Conservation (phyloP, 2,888 invertebrate species). For the Oxystoma pomonae region DNA sequence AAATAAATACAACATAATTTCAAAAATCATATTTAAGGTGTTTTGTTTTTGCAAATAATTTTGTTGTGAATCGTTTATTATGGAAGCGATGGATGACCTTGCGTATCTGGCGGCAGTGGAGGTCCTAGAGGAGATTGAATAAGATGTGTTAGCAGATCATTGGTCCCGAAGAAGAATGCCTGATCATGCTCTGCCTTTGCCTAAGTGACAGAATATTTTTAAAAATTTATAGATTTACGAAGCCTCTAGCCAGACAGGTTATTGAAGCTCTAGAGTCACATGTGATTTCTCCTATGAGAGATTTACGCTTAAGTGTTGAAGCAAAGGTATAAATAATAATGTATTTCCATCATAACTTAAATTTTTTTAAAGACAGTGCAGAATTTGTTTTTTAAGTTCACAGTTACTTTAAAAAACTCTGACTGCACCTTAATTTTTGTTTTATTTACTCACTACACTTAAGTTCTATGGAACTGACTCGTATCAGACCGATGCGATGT, state of each 20-base stretch:
- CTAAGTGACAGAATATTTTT: not conserved
- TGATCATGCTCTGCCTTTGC: not conserved
- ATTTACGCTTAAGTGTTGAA: not conserved
- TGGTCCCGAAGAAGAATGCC: not conserved
- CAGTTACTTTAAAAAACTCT: too few relatives aligned
- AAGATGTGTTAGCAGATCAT: too few relatives aligned
- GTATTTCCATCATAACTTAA: not conserved
- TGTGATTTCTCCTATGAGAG: not conserved
- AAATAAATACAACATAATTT: too few relatives aligned
- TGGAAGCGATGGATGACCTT: not conserved
- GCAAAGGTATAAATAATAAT: not conserved
- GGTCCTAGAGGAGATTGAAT: not conserved
- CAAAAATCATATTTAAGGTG: too few relatives aligned
- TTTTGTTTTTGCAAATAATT: too few relatives aligned
- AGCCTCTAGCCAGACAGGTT: not conserved
- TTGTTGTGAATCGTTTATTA: too few relatives aligned
- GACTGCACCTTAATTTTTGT: not conserved
- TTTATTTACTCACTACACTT: not conserved
- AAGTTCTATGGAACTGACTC: not conserved
- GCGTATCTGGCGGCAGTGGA: not conserved
- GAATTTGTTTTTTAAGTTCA: too few relatives aligned
- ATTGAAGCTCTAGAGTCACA: not conserved
- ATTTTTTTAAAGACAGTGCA: too few relatives aligned
- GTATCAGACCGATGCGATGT: not conserved
- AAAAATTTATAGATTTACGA: not conserved